Evolutionary conservation across 2,113 vertebrate species (phyloP), one percentile per base, ranked within the genome.

Genomic region (Nothoprocta pentlandii): DNA sequence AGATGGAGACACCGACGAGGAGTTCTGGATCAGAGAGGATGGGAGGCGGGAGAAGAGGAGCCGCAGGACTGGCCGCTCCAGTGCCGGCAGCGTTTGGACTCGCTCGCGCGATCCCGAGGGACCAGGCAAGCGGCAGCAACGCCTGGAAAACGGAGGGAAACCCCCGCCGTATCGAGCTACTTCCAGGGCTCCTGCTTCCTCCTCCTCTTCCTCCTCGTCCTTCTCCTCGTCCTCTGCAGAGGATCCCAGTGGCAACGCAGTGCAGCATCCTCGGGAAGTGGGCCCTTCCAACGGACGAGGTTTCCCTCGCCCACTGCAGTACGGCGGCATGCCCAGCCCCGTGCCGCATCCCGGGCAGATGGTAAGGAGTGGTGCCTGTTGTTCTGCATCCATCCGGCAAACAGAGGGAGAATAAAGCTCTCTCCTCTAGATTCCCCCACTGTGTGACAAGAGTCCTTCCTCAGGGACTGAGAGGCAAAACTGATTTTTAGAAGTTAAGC

Each of bases 1-100:
- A 96, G 99, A 99, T 12, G 98, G 98, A 8, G 99, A 99, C 95
- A 99, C 99, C 0, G 99, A 99, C n/a, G 99, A 99, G 63, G 99
- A 99, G 76, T 99, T 99, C 89, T 99, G 99, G 96, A 96, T 99
- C 89, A 97, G 97, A 88, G 97, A 98, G 58, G 99, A 99, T 1
- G 99, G 99, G 46, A 98, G 97, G 19, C 98, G 99, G 68, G 98
- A 99, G 79, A 99, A 98, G 92, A 98, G 98, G 74, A 98, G 98
- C 67, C 98, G 96, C 32, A 98, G 99, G 8, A 79, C 66, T 0
- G 96, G 97, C 6, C 97, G 98, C 36, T 96, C 94, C 80, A 85
- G 94, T 71, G 94, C 96, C 16, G 97, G 96, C 86, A 97, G 89
- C 1, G 98, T 98, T 44, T 98, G 98, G 97, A 98, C 97, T 32